Percentiles rank a stretch among this genome's conserved stretches.
phyloP scores from a whole-genome alignment of 2,113 vertebrate genomes.

The Macaca mulatta region DNA sequence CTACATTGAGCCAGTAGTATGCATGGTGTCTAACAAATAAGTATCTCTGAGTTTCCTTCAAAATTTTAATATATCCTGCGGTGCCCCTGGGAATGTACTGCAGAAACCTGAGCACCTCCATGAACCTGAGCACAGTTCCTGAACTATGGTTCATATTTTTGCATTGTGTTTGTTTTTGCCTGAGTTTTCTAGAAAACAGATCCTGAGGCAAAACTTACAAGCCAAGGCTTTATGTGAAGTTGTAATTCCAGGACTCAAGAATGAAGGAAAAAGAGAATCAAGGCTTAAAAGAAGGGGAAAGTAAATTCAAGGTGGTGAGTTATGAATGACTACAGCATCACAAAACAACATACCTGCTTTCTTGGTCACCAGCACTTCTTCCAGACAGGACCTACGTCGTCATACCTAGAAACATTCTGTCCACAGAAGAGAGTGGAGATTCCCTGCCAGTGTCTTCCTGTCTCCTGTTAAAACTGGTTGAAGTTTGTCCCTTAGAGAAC shows the following conservation, averaged over 20 bases:
- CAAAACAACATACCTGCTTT: background rate
- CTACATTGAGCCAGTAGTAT: background rate
- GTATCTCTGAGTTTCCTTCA: background rate
- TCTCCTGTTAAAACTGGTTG: background rate
- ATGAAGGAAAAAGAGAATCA: background rate
- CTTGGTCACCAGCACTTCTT: background rate
- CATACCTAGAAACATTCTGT: background rate
- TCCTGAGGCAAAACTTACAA: background rate
- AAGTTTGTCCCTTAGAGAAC: background rate
- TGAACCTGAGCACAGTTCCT: background rate
- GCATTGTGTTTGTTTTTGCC: background rate
- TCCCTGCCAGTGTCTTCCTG: background rate
- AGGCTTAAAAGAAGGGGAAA: background rate
- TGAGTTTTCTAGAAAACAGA: background rate
- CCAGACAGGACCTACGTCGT: background rate
- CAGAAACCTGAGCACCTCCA: background rate
- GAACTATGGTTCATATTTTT: background rate
- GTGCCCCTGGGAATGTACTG: background rate
- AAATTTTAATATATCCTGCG: background rate
- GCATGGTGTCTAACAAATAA: background rate
- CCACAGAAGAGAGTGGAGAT: background rate
- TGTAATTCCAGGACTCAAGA: background rate
- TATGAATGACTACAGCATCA: background rate
- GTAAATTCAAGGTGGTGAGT: background rate
- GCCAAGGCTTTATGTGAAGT: background rate